Evolutionary conservation across 64 coral and sea anemone genomes (phyloP).

Genomic region (Cladopsammia gracilis): DNA sequence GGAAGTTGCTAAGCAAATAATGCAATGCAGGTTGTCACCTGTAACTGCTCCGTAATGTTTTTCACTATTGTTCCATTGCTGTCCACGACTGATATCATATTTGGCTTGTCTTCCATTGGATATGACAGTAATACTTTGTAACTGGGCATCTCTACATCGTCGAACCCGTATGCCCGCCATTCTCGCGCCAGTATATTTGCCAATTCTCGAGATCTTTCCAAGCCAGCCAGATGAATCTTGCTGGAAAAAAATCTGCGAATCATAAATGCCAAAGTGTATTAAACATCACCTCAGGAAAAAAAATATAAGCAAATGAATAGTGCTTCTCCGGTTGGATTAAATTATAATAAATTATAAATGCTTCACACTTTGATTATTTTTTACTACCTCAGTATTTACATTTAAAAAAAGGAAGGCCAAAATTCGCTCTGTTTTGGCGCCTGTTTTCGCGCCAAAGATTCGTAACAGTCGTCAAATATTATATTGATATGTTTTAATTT

Average conservation of each 20-base stretch:
- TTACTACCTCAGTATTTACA: too few species aligned
- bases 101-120: constrained; percentile 64
- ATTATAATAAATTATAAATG: too few species aligned
- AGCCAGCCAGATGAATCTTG: constrained; percentile 8
- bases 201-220: background rate
- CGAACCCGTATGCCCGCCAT: constrained; percentile 37
- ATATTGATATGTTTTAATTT: too few species aligned
- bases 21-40: background rate
- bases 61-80: constrained; percentile 32
- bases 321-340: too few species aligned
- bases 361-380: too few species aligned
- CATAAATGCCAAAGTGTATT: background rate
- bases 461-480: too few species aligned
- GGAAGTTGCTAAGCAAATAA: too few species aligned
- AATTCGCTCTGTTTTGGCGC: too few species aligned
- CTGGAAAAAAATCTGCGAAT: background rate
- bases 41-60: constrained; percentile 38
- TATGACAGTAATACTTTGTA: constrained; percentile 63
- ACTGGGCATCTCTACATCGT: constrained; percentile 52
- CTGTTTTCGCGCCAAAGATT: too few species aligned
- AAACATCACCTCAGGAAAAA: too few species aligned
- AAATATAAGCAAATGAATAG: too few species aligned
- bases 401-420: too few species aligned
- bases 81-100: constrained; percentile 49
- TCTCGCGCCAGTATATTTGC: background rate